Evolutionary conservation across 1,140 invertebrate species (phyloP), one percentile per base, ranked within the genome.

Genomic region (Lordiphosa collinella): DNA sequence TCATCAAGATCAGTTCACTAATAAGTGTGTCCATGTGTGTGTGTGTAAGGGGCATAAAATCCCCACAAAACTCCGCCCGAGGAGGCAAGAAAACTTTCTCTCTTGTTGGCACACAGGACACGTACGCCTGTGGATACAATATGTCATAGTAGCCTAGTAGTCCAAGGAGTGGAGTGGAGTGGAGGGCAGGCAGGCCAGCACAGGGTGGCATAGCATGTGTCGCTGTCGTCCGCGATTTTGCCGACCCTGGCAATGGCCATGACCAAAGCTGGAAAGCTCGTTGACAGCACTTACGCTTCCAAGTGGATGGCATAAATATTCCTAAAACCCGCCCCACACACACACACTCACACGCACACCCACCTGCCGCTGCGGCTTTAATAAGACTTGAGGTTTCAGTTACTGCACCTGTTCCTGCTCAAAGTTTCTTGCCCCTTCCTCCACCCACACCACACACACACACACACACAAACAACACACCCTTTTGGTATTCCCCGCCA

Each of bases 101-200:
- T 25, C 22, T 25, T 25, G 71, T 82, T 76, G 76, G 57, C 44
- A 76, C 18, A 52, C 71, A 58, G 48, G 35, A 37, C 75, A 80
- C 75, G 75, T 80, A 70, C 76, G 66, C 57, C 48, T 82, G 75
- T 80, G 75, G 75, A 80, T 82, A 80, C 75, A 80, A 80, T 80
- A 80, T 80, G 75, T 82, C 75, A 82, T 82, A 68, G 62, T 68
- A 67, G 48, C 72, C 16, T 49, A 22, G 31, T 36, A 7, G 31
- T 11, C 32, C n/a, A n/a, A n/a, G 10, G n/a, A 46, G 55, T 25
- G 1, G 31, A 40, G 18, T 22, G 29, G 40, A 16, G 16, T 12
- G 18, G 10, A 22, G 8, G 18, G 31, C 2, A 44, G 6, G n/a
- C 12, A 11, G 8, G 25, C 12, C 8, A n/a, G 9, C n/a, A 10